A percentile compares a stretch with the other conserved stretches of the same genome.
Conservation (phyloP, 23 tunicate genomes). For the Trididemnum nubilum region DNA sequence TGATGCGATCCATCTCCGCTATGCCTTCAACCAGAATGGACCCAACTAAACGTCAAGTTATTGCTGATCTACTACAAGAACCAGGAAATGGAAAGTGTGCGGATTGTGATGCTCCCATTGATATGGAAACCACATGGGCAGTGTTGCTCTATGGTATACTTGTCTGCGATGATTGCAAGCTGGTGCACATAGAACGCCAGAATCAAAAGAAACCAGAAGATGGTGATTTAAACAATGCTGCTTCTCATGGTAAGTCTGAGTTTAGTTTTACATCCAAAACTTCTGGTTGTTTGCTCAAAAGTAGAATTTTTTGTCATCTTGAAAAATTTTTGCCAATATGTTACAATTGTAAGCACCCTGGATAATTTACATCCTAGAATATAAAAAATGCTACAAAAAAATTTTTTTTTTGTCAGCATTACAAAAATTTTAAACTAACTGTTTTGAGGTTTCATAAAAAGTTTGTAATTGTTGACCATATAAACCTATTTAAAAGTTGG, state of each 20-base stretch:
- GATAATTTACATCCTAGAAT: too few relatives aligned
- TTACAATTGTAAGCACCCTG: too few relatives aligned
- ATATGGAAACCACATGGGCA: slow-evolving; percentile 86
- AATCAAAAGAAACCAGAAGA: slow-evolving; percentile 53
- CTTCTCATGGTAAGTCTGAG: slow-evolving; percentile 14
- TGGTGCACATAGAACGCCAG: slow-evolving; percentile 93
- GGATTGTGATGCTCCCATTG: slow-evolving; percentile 76
- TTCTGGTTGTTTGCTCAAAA: not conserved
- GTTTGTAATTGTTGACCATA: too few relatives aligned
- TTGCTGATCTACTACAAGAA: slow-evolving; percentile 53
- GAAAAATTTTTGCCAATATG: not conserved
- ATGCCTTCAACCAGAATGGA: slow-evolving; percentile 37
- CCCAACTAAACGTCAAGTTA: slow-evolving; percentile 31
- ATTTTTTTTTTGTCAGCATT: too few relatives aligned
- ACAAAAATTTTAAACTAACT: too few relatives aligned
- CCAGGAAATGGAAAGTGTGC: slow-evolving; percentile 82
- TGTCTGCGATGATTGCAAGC: slow-evolving; percentile 96
- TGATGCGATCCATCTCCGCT: slow-evolving; percentile 11
- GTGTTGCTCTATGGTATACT: slow-evolving; percentile 84
- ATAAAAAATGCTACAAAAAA: too few relatives aligned
- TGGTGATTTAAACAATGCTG: slow-evolving; percentile 9
- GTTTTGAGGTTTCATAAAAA: too few relatives aligned
- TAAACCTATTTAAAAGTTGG: too few relatives aligned
- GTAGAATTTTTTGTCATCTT: too few relatives aligned
- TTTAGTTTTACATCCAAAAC: not conserved